Evolutionary conservation across 2,888 invertebrate genomes (phyloP), one percentile per base, ranked within the genome.

Genomic region (Zootermopsis nevadensis): DNA sequence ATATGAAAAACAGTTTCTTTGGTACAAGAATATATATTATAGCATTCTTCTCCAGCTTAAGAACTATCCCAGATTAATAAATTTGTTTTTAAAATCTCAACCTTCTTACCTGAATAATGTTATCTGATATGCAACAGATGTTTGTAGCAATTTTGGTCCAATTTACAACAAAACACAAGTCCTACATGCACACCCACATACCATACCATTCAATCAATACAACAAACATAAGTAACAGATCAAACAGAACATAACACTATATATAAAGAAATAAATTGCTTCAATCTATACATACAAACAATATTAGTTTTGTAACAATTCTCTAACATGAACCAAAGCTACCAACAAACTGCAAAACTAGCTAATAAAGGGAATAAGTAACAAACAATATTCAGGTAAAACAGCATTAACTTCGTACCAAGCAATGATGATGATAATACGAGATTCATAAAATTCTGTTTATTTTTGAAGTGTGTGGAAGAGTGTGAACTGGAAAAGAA

Each of bases 61-160:
- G 19, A 48, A 48, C 15, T 15, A 12, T 15, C 19, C 4, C 4
- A 48, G 15, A 15, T 19, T 48, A 48, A 48, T 15, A 48, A 48
- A 48, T 48, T 48, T 48, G 4, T 48, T 48, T 15, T 4, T 19
- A 19, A 48, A 19, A 12, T 7, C 19, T 48, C 19, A 48, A 48
- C 19, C 19, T 48, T 10, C 19, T 48, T 15, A 48, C 19, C 48
- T 19, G 19, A 48, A 15, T 48, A 48, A 48, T 48, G 3, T 60
- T 60, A 60, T 27, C n/a, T 27, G 33, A 69, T 74, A 38, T 74
- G 38, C 74, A 74, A 22, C 38, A 74, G 74, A 74, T 74, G 74
- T 74, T 74, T 38, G 35, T 24, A 74, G 15, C 10, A 42, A 60
- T 7, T 22, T 55, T 15, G 55, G n/a, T 55, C n/a, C 7, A 19